Base-by-base conservation (phyloP, 2,113 vertebrate genomes). In the Leptobrachium ailaonicum region DNA sequence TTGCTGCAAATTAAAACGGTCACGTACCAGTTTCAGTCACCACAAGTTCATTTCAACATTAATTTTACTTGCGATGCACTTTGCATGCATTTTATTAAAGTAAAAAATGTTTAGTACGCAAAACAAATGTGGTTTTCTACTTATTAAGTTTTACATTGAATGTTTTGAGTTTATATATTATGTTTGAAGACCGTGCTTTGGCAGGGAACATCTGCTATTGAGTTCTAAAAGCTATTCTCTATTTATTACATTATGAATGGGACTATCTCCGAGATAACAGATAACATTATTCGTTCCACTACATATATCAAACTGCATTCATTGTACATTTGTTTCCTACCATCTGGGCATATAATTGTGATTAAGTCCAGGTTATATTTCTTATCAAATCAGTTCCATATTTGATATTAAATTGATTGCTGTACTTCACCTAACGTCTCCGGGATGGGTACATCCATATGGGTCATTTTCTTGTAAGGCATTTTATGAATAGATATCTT, bases 231-330 rank as follows among this genome's bases (percentile, higher is more conserved):
- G 4, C 43, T 47, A 71, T 13, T 71, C 50, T 43, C 7, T 68
- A 43, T 43, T n/a, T 60, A 42, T 54, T 74, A 40, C 40, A 44
- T 74, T 74, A 74, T 56, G 40, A 68, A 68, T 69, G 14, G 10
- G 12, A 67, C 53, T 64, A 76, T 67, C 64, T 53, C 50, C 47
- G 13, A 66, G 63, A 76, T 53, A 76, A 66, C 47, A 20, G 41
- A 62, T 56, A 69, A 40, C 47, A 77, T 9, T 44, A 77, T 77
- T 69, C 69, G 54, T 69, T 69, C 50, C 20, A 77, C 50, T 69
- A 58, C 66, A 43, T 76, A 67, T 10, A 76, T 56, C 41, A 77
- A 68, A 41, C 41, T 50, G 12, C 6, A 42, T 53, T 32, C 7
- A 41, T 14, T 2, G 10, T 9, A 58, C 66, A 14, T 69, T 58